Evolutionary conservation across 2,888 invertebrate species (phyloP), one percentile per base, ranked within the genome.

Genomic region (Dendrolimus pini): DNA sequence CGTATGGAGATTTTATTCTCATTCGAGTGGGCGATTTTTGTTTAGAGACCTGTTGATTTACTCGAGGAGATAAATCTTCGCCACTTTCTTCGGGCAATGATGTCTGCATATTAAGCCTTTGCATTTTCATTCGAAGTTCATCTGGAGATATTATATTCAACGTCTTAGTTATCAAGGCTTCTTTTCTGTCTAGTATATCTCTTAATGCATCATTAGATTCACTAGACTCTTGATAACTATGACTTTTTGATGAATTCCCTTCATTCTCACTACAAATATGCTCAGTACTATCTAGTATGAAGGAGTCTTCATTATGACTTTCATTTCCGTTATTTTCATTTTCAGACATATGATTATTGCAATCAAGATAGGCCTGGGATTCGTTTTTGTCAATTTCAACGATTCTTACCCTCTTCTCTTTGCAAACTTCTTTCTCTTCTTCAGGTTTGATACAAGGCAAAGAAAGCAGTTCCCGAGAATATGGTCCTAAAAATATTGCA

Each of bases 1-100:
- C 87, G 58, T 90, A 89, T 0, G 89, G 89, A 54, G 89, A 90
- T 63, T 88, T 90, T 56, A 89, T 76, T 66, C 87, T 74, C 2
- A 71, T 64, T 67, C 74, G 80, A 1, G 74, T 71, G 6, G 80
- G 72, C 0, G 87, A 84, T 62, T 77, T 84, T 54, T 71, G 85
- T 64, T 76, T 84, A 55, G 62, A 67, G 47, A 62, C 59, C 60
- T 47, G 63, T n/a, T 52, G 61, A 52, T 41, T 58, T 10, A 54
- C 8, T 41, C 30, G 14, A 41, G 47, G 59, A 3, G 67, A 55
- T 2, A 61, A 14, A 9, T 77, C 78, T 59, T 83, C 83, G 42
- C 65, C 67, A 54, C 56, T 74, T 70, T 88, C 88, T 67, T 88
- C 86, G 10, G 72, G 67, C 30, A 83, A 65, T 54, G 76, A 68